These are phyloP conservation scores for Phainopepla nitens DNA, from an alignment of 2,113 vertebrate genomes.

Conservation along the genomic window DNA sequence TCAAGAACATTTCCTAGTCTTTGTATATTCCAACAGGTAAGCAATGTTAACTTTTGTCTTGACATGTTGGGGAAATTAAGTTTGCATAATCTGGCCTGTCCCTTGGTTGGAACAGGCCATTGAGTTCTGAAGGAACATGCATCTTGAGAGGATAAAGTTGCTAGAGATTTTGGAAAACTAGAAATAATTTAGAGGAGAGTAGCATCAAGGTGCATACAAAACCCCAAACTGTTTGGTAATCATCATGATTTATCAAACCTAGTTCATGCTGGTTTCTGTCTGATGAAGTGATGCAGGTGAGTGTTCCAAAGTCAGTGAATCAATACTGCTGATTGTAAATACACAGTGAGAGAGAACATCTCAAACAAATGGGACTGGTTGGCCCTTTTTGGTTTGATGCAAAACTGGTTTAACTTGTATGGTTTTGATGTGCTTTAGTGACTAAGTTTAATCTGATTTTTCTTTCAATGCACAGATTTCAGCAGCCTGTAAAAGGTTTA, in stretches of 20 bases:
- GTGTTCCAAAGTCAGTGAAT: background rate
- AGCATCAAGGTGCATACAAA: background rate
- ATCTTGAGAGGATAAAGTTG: background rate
- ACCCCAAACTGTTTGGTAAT: background rate
- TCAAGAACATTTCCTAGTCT: conserved; percentile 93
- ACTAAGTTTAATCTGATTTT: background rate
- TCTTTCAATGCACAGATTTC: background rate
- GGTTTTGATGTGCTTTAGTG: background rate
- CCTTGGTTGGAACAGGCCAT: background rate
- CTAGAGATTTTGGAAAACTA: background rate
- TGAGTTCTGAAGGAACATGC: background rate
- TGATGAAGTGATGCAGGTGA: background rate
- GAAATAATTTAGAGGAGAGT: background rate
- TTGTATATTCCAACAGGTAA: conserved; percentile 95
- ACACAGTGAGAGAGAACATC: background rate
- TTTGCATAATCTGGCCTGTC: background rate
- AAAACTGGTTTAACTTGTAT: background rate
- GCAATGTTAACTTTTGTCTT: background rate
- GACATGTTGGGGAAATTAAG: background rate
- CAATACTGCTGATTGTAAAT: background rate
- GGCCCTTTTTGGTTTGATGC: background rate
- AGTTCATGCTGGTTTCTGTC: background rate
- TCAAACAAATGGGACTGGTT: background rate
- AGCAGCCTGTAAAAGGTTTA: background rate
- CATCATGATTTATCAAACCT: background rate